phyloP scores from a whole-genome alignment of 2,797 vertebrate genomes.

The Cirrhinus molitorella region DNA sequence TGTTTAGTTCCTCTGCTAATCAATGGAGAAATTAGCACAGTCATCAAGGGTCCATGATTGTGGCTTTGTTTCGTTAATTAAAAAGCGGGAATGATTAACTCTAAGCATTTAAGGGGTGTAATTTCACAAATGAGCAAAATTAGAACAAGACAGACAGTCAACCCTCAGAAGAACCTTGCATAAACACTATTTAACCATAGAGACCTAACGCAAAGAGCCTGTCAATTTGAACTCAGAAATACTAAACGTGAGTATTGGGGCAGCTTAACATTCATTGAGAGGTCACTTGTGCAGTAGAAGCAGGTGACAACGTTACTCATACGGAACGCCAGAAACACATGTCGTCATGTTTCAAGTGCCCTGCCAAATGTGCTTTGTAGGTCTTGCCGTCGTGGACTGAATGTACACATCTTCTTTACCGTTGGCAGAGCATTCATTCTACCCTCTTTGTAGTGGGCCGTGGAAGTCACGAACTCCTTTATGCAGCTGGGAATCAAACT shows the following conservation, averaged over 20 bases:
- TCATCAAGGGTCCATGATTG: constrained; percentile 46
- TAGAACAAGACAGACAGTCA: constrained; percentile 17
- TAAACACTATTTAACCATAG: background rate
- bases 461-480: constrained; percentile 37
- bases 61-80: constrained; percentile 40
- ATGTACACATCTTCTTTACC: constrained; percentile 25
- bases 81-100: constrained; percentile 15
- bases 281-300: constrained; percentile 24
- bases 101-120: constrained; percentile 1
- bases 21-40: constrained; percentile 43
- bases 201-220: background rate
- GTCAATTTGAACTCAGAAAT: background rate
- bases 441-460: constrained; percentile 38
- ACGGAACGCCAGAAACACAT: constrained; percentile 21
- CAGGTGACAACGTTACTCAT: constrained; percentile 7
- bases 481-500: constrained; percentile 32
- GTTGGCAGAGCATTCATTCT: constrained; percentile 25
- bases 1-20: constrained; percentile 45
- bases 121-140: constrained; percentile 33
- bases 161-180: background rate
- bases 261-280: constrained; percentile 10
- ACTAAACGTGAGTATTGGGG: background rate
- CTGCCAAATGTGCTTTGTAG: constrained; percentile 33
- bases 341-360: constrained; percentile 12
- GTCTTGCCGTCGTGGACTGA: constrained; percentile 10